Base-by-base conservation (phyloP, 2,888 invertebrate species). In the Xestobium rufovillosum region DNA sequence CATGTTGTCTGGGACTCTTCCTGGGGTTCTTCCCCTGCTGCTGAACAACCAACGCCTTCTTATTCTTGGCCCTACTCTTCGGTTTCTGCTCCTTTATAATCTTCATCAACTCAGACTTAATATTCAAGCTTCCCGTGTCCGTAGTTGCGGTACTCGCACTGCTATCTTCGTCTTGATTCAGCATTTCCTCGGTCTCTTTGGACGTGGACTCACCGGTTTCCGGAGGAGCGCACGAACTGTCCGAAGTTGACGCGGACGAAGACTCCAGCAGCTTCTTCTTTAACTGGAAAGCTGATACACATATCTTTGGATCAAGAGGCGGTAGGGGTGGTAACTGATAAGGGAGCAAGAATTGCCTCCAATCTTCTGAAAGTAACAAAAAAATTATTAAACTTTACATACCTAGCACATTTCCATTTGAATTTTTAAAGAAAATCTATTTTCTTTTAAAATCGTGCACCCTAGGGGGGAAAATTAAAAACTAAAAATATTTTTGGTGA, bases 1-100 rank as follows among this genome's bases (percentile, higher is more conserved):
- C 89, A 57, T 90, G 89, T 59, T 89, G 89, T 13, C 90, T 69
- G 0, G 90, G 90, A 0, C 87, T 88, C 57, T 89, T 89, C 26
- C 90, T 68, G 0, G 88, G 83, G 42, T 77, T 79, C 16, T 68
- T 68, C 30, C 73, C 73, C 3, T 49, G 42, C 4, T 4, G 4
- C 9, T 13, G 4, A 31, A 14, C 10, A 8, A 13, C 47, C 44
- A 38, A 52, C 38, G 47, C 44, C 36, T 52, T 47, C 25, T 44
- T 37, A 37, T 41, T 35, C 41, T 49, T 28, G 40, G 38, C 69
- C 25, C 69, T 59, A 9, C 70, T 70, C 31, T 47, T 39, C 19
- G 50, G 50, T 13, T 56, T 51, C 26, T 59, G 53, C 16, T 60
- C 33, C 17, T 29, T 6, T n/a, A 14, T 31, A 4, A 13, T 3